Percentiles rank a stretch among this genome's conserved stretches.
phyloP scores from a whole-genome alignment of 2,797 vertebrate species.

The Platyrinchus mystaceus region DNA sequence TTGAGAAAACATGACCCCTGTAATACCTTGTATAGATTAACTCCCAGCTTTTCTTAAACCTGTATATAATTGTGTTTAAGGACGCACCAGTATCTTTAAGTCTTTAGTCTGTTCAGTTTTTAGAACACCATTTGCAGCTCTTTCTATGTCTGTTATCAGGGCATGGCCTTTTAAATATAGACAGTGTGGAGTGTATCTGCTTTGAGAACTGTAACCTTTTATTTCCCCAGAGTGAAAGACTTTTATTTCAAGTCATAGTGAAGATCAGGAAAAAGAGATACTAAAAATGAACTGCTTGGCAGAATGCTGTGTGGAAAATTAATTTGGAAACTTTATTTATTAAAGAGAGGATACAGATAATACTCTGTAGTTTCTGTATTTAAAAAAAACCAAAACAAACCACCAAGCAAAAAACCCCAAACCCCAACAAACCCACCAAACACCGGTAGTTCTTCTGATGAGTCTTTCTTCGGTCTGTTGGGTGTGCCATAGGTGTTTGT shows the following conservation, averaged over 20 bases:
- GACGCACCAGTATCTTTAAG: background rate
- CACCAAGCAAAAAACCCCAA: background rate
- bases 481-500: background rate
- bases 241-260: background rate
- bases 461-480: background rate
- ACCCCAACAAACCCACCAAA: background rate
- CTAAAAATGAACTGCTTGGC: background rate
- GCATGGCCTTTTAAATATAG: slow-evolving; percentile 7
- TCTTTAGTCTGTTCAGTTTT: slow-evolving; percentile 8
- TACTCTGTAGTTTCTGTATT: background rate
- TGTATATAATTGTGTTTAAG: background rate
- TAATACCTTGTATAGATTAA: slow-evolving; percentile 60
- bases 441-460: background rate
- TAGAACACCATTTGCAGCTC: background rate
- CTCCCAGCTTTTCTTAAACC: slow-evolving; percentile 57
- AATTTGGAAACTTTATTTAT: background rate
- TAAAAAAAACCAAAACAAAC: background rate
- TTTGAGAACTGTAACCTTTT: background rate
- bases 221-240: background rate
- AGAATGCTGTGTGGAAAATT: background rate
- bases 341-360: background rate
- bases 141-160: background rate
- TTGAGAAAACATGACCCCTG: slow-evolving; percentile 36
- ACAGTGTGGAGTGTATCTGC: background rate
- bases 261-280: background rate